Percentiles rank a stretch among this genome's conserved stretches.
phyloP scores from a whole-genome alignment of 2,113 vertebrate species.

The Chionis minor region DNA sequence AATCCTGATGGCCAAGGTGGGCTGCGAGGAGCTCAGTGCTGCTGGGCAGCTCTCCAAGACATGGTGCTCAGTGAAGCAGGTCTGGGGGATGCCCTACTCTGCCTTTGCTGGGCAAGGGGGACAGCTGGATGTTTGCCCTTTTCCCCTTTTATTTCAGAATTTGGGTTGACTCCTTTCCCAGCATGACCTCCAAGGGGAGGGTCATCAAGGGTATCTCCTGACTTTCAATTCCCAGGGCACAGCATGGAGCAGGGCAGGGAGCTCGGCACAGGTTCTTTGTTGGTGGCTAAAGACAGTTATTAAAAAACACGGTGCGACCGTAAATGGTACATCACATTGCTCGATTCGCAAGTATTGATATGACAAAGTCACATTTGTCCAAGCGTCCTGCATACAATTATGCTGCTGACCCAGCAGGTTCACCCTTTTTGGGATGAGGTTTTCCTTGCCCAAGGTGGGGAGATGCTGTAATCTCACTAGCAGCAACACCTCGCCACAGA shows the following conservation, averaged over 20 bases:
- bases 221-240: background rate
- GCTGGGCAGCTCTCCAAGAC: background rate
- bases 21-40: background rate
- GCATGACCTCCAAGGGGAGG: background rate
- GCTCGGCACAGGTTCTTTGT: background rate
- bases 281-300: background rate
- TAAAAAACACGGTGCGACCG: background rate
- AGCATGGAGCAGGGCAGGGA: background rate
- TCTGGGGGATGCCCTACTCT: background rate
- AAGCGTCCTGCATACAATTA: accelerated
- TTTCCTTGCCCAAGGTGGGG: background rate
- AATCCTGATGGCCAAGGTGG: background rate
- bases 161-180: accelerated
- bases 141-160: background rate
- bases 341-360: accelerated
- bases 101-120: background rate
- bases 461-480: background rate
- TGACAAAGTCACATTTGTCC: accelerated
- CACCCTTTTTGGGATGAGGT: accelerated
- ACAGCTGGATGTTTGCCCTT: background rate
- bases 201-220: background rate
- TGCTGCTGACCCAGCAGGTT: background rate
- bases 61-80: background rate
- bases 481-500: accelerated
- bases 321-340: too few relatives aligned